Evolutionary conservation across 2,113 vertebrate species (phyloP).

Genomic region (Ailuropoda melanoleuca): DNA sequence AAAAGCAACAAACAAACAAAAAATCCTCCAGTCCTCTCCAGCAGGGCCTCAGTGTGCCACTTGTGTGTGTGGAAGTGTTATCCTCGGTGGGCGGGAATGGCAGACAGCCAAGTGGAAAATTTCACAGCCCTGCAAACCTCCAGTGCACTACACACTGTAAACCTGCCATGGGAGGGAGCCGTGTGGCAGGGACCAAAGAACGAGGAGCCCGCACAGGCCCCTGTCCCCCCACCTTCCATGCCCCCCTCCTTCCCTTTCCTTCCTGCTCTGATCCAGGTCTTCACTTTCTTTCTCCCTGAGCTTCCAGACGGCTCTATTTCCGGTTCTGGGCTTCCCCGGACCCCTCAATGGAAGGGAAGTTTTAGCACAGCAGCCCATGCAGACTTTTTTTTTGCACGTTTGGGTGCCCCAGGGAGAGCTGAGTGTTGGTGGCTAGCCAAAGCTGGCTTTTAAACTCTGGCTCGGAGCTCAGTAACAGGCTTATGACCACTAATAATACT

Average conservation of each 20-base stretch:
- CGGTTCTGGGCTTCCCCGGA: not conserved
- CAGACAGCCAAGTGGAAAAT: slow-evolving; percentile 64
- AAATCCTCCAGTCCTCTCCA: not conserved
- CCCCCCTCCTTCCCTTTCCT: not conserved
- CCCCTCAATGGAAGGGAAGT: not conserved
- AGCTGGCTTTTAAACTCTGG: slow-evolving; percentile 51
- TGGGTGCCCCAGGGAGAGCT: not conserved
- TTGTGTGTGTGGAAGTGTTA: slow-evolving; percentile 14
- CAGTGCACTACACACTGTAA: not conserved
- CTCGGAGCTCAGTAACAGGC: not conserved
- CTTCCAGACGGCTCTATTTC: not conserved
- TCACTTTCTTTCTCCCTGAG: not conserved
- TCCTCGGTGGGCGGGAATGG: slow-evolving; percentile 36
- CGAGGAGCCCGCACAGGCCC: not conserved
- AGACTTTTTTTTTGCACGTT: not conserved
- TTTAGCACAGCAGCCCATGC: not conserved
- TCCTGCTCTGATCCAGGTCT: not conserved
- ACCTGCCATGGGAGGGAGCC: not conserved
- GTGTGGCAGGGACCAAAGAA: not conserved
- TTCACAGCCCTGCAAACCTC: slow-evolving; percentile 56
- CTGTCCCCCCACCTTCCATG: not conserved
- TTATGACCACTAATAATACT: slow-evolving; percentile 7
- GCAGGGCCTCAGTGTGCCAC: not conserved
- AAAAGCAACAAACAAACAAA: not conserved
- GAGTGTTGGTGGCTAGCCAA: not conserved